Base-by-base conservation (phyloP, 2,888 invertebrate genomes). In the Leptinotarsa rubiginosa region DNA sequence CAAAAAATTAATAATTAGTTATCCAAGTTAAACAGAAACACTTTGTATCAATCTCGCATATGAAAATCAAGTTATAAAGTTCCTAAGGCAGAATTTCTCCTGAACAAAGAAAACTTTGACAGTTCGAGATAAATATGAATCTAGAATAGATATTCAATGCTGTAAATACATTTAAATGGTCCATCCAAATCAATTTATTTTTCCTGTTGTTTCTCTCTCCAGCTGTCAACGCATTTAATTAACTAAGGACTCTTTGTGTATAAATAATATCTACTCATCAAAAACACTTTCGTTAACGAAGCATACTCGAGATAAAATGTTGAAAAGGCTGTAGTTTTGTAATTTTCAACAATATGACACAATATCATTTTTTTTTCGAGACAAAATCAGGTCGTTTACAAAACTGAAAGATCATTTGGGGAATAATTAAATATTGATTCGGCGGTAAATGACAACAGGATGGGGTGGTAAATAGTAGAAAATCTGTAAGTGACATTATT, bases 401-500 rank as follows among this genome's bases (percentile, higher is more conserved):
- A 62, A 41, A 25, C 62, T 62, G 10, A 62, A 41, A 25, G 31
- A n/a, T 10, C n/a, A 62, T 62, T 62, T 41, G 10, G 31, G 31
- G n/a, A n/a, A 31, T 62, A 62, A 62, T 62, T 62, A 41, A 62
- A 62, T 62, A 67, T 67, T 10, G 50, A 50, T 49, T 22, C 15
- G 20, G 49, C 18, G 20, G 49, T 66, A 13, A 66, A 47, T 47
- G 66, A 49, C 47, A 66, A 49, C 22, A 16, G 49, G 47, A 49
- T 67, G 25, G 50, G 20, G 50, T 59, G 20, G 15, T 16, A 31
- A 31, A 20, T 67, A 25, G 52, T 50, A 22, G 22, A 25, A 67
- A 50, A 62, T 62, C 62, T 62, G 62, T 31, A 62, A 65, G 22
- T 49, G 69, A 56, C 56, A 59, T 56, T 67, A 49, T 56, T 15